Evolutionary conservation across 2,797 vertebrate species (phyloP).

Genomic region (Tiaroga cobitis): DNA sequence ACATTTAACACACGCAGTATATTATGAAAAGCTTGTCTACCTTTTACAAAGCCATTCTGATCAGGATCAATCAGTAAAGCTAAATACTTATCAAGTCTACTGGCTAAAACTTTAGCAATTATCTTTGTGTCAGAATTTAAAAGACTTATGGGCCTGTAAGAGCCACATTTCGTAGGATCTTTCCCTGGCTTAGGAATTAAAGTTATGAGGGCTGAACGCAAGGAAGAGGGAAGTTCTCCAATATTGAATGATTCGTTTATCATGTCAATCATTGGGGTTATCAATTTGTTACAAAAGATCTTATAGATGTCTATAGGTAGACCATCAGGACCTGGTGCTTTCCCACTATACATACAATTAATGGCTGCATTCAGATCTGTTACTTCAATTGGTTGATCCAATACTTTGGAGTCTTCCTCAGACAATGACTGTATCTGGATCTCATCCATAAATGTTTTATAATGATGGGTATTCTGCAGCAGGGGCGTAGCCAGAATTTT

Average conservation of each 20-base stretch:
- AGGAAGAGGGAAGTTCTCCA: background rate
- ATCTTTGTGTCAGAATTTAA: background rate
- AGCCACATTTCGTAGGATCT: background rate
- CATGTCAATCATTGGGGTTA: background rate
- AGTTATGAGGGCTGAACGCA: background rate
- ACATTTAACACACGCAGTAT: background rate
- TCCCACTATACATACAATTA: no score
- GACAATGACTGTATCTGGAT: no score
- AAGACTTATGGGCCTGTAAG: background rate
- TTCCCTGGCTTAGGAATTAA: background rate
- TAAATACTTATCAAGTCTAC: background rate
- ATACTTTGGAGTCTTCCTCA: no score
- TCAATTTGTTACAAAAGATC: no score
- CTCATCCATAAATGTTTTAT: no score
- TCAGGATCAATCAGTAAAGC: background rate
- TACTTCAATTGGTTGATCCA: no score
- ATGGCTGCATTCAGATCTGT: no score
- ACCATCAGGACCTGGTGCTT: no score
- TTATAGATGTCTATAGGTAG: no score
- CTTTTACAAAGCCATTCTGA: background rate
- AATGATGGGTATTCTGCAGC: no score
- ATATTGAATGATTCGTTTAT: background rate
- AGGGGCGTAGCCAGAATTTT: no score
- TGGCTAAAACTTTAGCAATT: background rate
- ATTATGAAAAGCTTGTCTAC: conserved; percentile 13